These are phyloP conservation scores for Brienomyrus brachyistius DNA, from an alignment of 2,113 vertebrate species.

Conservation along the genomic window DNA sequence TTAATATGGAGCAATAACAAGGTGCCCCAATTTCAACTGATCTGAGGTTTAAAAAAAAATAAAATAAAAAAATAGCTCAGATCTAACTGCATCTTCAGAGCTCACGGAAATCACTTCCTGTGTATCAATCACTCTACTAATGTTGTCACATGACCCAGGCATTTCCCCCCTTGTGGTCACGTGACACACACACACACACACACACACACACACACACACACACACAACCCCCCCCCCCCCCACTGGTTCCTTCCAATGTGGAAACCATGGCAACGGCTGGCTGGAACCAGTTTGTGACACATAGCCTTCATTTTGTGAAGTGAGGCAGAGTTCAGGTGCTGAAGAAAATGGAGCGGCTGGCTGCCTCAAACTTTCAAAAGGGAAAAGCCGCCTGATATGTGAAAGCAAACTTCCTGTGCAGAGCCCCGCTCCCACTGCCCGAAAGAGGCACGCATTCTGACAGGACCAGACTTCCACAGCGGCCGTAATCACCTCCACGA, in stretches of 20 bases:
- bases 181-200: too few relatives aligned
- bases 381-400: slow-evolving; percentile 35
- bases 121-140: slow-evolving; percentile 59
- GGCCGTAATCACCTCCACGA: neutral
- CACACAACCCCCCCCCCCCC: slow-evolving; percentile 44
- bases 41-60: neutral
- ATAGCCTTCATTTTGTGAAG: slow-evolving; percentile 81
- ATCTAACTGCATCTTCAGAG: slow-evolving; percentile 38
- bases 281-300: slow-evolving; percentile 79
- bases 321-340: slow-evolving; percentile 74
- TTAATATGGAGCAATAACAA: neutral
- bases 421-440: slow-evolving; percentile 5
- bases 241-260: slow-evolving; percentile 65
- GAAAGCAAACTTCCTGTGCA: slow-evolving; percentile 51
- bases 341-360: slow-evolving; percentile 71
- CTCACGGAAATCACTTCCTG: slow-evolving; percentile 57
- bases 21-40: neutral
- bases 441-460: slow-evolving; percentile 20
- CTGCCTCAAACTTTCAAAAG: slow-evolving; percentile 51
- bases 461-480: slow-evolving; percentile 7
- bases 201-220: too few relatives aligned
- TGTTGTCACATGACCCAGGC: slow-evolving; percentile 69
- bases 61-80: neutral
- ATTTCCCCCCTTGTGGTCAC: slow-evolving; percentile 68
- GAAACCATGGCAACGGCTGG: slow-evolving; percentile 86